These are phyloP conservation scores for Pandemis corylana DNA, from an alignment of 2,888 invertebrate genomes.

Conservation along the genomic window DNA sequence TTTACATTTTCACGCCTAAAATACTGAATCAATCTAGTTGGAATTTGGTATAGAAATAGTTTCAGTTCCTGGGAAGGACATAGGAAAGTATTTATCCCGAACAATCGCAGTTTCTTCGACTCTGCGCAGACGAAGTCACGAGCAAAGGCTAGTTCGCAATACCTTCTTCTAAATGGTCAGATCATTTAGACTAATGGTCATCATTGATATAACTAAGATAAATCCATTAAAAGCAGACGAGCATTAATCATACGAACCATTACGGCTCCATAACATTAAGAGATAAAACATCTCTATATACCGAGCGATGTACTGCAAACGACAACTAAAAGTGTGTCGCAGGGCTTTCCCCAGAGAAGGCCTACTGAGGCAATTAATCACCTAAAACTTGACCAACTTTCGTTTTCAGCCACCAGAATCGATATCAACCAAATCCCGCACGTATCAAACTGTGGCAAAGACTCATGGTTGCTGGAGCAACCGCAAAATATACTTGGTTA, in stretches of 20 bases:
- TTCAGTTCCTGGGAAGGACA: no score
- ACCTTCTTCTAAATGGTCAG: background rate
- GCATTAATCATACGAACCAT: slow-evolving; percentile 12
- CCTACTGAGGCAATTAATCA: slow-evolving; percentile 25
- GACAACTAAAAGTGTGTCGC: slow-evolving; percentile 21
- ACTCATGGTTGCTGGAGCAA: background rate
- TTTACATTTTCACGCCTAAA: no score
- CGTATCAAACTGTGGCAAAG: background rate
- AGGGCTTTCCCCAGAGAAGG: slow-evolving; percentile 15
- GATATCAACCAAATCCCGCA: slow-evolving; percentile 2
- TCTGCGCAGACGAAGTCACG: no score
- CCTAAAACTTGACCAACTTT: slow-evolving; percentile 19
- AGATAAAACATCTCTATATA: slow-evolving; percentile 18
- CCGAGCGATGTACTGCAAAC: slow-evolving; percentile 18
- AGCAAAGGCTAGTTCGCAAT: background rate
- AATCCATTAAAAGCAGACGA: background rate
- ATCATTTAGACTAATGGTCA: background rate
- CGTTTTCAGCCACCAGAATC: slow-evolving; percentile 13
- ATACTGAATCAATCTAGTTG: no score
- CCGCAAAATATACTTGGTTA: slow-evolving; percentile 21
- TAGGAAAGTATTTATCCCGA: no score
- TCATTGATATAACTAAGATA: background rate
- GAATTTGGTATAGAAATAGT: no score
- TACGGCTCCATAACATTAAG: background rate
- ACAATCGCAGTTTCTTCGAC: no score